Conservation (phyloP, 2,113 vertebrate species). For the Leucopsar rothschildi region DNA sequence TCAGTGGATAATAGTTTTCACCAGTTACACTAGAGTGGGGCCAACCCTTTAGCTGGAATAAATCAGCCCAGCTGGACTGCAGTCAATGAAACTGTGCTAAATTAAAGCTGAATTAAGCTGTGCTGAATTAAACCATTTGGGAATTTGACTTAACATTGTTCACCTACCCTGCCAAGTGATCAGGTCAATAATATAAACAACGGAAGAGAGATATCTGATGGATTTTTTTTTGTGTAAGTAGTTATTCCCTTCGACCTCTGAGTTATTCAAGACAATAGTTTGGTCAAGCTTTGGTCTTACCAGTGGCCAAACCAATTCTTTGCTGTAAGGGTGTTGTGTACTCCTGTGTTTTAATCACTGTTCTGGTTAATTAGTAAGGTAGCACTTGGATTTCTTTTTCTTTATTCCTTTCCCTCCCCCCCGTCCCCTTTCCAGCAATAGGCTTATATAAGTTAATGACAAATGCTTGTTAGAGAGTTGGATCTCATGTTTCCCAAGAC, state of each 20-base stretch:
- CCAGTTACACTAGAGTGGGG: constrained; percentile 29
- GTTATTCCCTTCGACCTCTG: background rate
- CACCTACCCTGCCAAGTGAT: background rate
- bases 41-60: constrained; percentile 17
- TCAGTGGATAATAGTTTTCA: constrained; percentile 46
- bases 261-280: background rate
- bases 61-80: constrained; percentile 41
- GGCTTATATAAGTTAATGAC: background rate
- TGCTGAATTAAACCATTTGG: constrained; percentile 33
- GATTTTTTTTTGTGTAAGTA: background rate
- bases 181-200: constrained; percentile 41
- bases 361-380: background rate
- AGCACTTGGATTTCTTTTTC: background rate
- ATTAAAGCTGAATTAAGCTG: constrained; percentile 51
- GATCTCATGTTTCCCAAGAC: background rate
- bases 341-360: background rate
- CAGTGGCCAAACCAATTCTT: background rate
- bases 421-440: fast-evolving
- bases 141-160: constrained; percentile 25
- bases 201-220: background rate
- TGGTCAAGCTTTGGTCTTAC: background rate
- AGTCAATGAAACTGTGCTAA: constrained; percentile 38
- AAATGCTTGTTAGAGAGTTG: background rate
- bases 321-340: background rate
- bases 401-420: fast-evolving